Evolutionary conservation across 1,140 invertebrate species (phyloP), one percentile per base, ranked within the genome.

Genomic region (Kradibia gibbosae): DNA sequence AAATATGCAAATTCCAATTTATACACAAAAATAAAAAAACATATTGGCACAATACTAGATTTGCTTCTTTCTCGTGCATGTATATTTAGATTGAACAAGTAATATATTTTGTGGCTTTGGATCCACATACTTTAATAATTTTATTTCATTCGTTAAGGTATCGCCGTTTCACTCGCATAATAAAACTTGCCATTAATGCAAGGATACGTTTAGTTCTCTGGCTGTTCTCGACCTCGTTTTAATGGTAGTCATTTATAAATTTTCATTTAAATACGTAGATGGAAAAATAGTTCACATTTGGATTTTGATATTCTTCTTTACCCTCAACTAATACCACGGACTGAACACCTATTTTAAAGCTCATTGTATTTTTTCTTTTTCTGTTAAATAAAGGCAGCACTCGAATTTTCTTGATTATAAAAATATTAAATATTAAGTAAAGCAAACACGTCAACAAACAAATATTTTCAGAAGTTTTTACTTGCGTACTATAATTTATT

Each of bases 51-150:
- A 67, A 67, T 67, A 67, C 62, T 34, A 34, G 60, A 34, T 34
- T 34, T 62, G 11, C 60, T 60, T 31, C 28, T 20, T 17, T 34
- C 60, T 62, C 7, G 13, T 34, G 10, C 34, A n/a, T 62, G 34
- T 15, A 39, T 39, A 25, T 13, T 25, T 57, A 57, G 7, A 57
- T 57, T 67, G 62, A 5, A n/a, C 34, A 39, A 39, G 62, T 67
- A 39, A 67, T 67, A 39, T 67, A 67, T 67, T 67, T 67, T 67
- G 10, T n/a, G 7, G 20, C 25, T 62, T 15, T 20, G 75, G 57
- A 57, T n/a, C 50, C 20, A n/a, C 10, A 73, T 62, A 53, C 57
- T 55, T 31, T 76, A 76, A 81, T 76, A 70, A 81, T 81, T 76
- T 81, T 76, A 81, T 81, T 31, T 20, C 25, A 70, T 75, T 67